Conservation (phyloP, 1,140 invertebrate species). For the Popillia japonica region DNA sequence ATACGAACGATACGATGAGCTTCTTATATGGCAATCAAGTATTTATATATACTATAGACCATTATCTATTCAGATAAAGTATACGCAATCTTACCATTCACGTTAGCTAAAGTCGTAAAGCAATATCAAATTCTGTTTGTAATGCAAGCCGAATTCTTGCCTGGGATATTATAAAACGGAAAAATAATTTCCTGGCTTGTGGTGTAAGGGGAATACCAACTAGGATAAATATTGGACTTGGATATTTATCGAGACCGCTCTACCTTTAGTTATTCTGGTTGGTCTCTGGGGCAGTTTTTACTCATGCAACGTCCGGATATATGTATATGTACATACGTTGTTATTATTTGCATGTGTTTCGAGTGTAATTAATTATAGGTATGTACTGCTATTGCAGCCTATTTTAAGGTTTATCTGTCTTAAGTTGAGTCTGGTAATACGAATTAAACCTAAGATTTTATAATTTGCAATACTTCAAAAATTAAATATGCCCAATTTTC, state of each 20-base stretch:
- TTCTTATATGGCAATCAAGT: not conserved
- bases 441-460: too few species aligned
- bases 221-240: constrained; percentile 50
- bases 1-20: not conserved
- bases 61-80: constrained; percentile 20
- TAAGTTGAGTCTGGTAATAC: too few species aligned
- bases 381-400: too few species aligned
- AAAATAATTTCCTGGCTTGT: constrained; percentile 58
- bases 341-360: too few species aligned
- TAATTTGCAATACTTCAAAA: too few species aligned
- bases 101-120: not conserved
- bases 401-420: too few species aligned
- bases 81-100: not conserved
- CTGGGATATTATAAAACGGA: constrained; percentile 57
- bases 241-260: constrained; percentile 47
- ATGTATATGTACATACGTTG: too few species aligned
- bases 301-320: not conserved
- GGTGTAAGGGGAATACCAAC: constrained; percentile 55
- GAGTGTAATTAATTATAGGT: too few species aligned
- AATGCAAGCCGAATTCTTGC: constrained; percentile 52
- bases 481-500: too few species aligned
- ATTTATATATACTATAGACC: not conserved
- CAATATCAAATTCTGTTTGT: constrained; percentile 49
- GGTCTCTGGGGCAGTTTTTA: not conserved
- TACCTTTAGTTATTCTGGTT: constrained; percentile 38